Base-by-base conservation (phyloP, 1,140 invertebrate genomes). In the Penaeus chinensis region DNA sequence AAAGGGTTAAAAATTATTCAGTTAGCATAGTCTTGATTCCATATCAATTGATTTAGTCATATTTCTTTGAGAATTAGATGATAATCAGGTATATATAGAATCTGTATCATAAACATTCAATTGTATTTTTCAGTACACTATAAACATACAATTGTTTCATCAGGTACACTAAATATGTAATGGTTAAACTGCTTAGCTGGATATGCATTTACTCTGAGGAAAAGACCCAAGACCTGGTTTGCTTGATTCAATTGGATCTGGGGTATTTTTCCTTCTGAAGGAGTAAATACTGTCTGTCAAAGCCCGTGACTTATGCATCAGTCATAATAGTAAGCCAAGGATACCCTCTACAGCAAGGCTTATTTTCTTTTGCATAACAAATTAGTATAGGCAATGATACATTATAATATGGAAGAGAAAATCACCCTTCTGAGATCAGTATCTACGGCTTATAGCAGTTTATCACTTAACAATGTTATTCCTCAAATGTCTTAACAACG, bases 141-240 rank as follows among this genome's bases (percentile, higher is more conserved):
- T 54, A 61, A 74, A 76, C 61, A 22, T 32, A 62, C 32, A 82
- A 65, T 66, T 84, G 69, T 61, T 79, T 60, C 77, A 79, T 79
- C 77, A 61, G 77, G 77, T 79, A 79, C 61, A 61, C 47, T 60
- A 24, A 54, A 60, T 60, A 18, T 24, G 47, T 77, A 66, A 82
- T 84, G 66, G 76, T 84, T 71, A 84, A 84, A 84, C 54, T 84
- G 71, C 82, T 84, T 84, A 61, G 82, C 82, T 60, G 62, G 69
- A 84, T 66, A 84, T 65, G 76, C 69, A 76, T 61, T 84, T 84
- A 76, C 76, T 61, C 82, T 20, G n/a, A 47, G 54, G 54, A 54
- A 54, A 54, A 54, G 54, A 54, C 54, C 54, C 54, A 54, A 54
- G 54, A 11, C 54, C 54, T 54, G 54, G 54, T 54, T 54, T 54